Evolutionary conservation across 2,888 invertebrate species (phyloP), one percentile per base, ranked within the genome.

Genomic region (Eucera pruinosa): DNA sequence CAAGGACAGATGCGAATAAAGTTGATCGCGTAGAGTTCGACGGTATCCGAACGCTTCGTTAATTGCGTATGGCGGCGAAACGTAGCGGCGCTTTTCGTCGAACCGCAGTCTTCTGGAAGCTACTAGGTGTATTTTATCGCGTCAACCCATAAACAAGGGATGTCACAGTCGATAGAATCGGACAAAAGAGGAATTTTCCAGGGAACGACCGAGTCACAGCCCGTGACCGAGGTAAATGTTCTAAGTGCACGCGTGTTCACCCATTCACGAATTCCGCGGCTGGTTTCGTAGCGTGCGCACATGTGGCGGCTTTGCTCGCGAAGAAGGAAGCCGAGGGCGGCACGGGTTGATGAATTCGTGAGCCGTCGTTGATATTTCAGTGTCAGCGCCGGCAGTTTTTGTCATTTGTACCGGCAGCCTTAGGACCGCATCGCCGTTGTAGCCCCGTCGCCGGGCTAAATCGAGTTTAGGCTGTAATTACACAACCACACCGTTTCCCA

Each of bases 281-380:
- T 18, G 27, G 43, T 33, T 30, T 20, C 15, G 9, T 39, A 30
- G 18, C 27, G n/a, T n/a, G 20, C 7, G 72, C 58, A 74, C 62
- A 70, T 57, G 74, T 67, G 73, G 68, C 45, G 62, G 47, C 70
- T 39, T 30, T 2, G 55, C 55, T 43, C 64, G 57, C 65, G 65
- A 62, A 18, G 68, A 57, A 54, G 30, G 45, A 52, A 62, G 55
- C 57, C 70, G 71, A 57, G 73, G 50, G 60, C 65, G 78, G 71
- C 68, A 48, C 41, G 55, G 65, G 69, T 77, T 80, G 86, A 84
- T 81, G 86, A 83, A 85, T 84, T 81, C 74, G 78, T 64, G 81
- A 74, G 67, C 55, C 71, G 64, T 52, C 83, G 80, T 89, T 89
- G 88, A 90, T 90, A 90, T 90, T 90, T 90, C 88, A 89, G 83